These are phyloP conservation scores for Pissodes strobi DNA, from an alignment of 1,140 invertebrate genomes.

Conservation along the genomic window DNA sequence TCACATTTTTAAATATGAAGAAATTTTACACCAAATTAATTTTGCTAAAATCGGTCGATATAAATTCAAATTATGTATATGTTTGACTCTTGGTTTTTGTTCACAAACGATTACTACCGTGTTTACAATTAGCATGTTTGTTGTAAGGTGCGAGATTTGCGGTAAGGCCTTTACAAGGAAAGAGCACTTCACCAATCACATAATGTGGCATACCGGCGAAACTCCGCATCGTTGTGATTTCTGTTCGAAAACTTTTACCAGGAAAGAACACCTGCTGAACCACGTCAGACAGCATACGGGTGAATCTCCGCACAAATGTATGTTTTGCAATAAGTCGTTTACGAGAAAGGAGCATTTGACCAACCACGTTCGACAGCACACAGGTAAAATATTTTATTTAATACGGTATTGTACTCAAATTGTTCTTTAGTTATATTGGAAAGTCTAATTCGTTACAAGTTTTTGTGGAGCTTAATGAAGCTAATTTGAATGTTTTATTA, in stretches of 20 bases:
- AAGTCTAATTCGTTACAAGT: no score
- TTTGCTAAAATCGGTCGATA: no score
- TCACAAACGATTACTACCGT: no score
- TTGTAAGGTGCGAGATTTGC: constrained; percentile 79
- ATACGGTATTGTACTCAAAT: no score
- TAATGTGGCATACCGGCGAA: constrained; percentile 85
- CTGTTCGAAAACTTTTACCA: constrained; percentile 81
- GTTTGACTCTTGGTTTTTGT: no score
- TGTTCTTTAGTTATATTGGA: no score
- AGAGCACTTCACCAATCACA: constrained; percentile 85
- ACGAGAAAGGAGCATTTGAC: constrained; percentile 82
- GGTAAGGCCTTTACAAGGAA: constrained; percentile 85
- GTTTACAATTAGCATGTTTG: no score
- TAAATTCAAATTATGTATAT: no score
- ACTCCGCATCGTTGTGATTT: constrained; percentile 85
- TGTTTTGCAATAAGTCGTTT: constrained; percentile 81
- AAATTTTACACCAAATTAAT: no score
- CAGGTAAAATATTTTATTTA: constrained; percentile 67
- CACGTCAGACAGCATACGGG: constrained; percentile 81
- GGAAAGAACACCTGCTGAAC: constrained; percentile 81
- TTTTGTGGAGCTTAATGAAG: no score
- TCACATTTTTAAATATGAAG: no score
- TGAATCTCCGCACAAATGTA: constrained; percentile 80
- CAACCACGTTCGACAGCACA: constrained; percentile 85
- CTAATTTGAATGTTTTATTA: no score